Base-by-base conservation (phyloP, 1,140 invertebrate genomes). In the Drosophila murphyi region DNA sequence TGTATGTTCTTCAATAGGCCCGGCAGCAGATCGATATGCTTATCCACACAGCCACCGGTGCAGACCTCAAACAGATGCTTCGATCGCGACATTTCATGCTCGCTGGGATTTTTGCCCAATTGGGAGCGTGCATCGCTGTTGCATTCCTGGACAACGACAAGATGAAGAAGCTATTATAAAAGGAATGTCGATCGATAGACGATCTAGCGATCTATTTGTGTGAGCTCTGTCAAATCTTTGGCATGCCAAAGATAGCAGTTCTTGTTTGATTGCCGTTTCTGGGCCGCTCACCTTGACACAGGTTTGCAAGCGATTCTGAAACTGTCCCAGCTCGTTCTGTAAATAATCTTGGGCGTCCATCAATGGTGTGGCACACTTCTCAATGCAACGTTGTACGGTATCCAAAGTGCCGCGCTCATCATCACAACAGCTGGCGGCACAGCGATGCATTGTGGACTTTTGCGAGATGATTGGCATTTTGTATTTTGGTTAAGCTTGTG, bases 361-460 rank as follows among this genome's bases (percentile, higher is more conserved):
- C 6, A 98, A 92, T 2, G 95, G 93, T 10, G 85, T 88, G 2
- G 96, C 96, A 88, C 98, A 99, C 61, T 94, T 95, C 80, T 97
- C 96, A 37, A 98, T 95, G 92, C 98, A 99, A 10, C 93, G 93
- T 73, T 98, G 96, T 1, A 97, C 95, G 82, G 95, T 94, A 79
- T 98, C 96, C 72, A 97, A 93, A 0, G 95, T 95, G 0, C 94
- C 93, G 5, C 94, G 93, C 31, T 93, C 93, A 92, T 97, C 95
- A 68, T 97, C 96, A 92, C 97, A 98, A 91, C 98, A 99, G 72
- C 93, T 94, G 0, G 96, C 95, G 12, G 97, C 96, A 94, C 97
- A 98, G 74, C 95, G 94, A 88, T 98, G 97, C 97, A 98, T 98
- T 64, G 96, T 94, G 56, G 94, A 95, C 86, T 90, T 7, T 35